Base-by-base conservation (phyloP, 2,888 invertebrate genomes). In the Periphyllus acericola region DNA sequence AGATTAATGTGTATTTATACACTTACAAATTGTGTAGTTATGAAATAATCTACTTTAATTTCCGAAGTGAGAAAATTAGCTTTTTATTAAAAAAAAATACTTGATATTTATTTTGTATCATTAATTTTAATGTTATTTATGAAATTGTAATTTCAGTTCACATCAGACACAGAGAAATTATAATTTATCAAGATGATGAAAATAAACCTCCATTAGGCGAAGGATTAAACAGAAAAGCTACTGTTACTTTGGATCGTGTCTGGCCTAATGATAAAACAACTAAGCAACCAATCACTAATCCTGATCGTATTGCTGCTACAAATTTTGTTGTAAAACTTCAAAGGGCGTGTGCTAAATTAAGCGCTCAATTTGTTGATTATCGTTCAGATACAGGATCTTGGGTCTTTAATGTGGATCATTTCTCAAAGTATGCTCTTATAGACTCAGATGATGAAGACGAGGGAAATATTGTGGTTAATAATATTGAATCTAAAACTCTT, bases 361-460 rank as follows among this genome's bases (percentile, higher is more conserved):
- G 95, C 89, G 97, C 98, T 0, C 94, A 95, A 85, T 99, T 99
- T 92, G 94, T 98, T 9, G 99, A 99, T 91, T 99, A 98, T 92
- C 94, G 98, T 0, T 97, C 98, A 0, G 96, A 97, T 91, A 98
- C 97, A 3, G 99, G 99, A 40, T 97, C 98, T 86, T 99, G 99
- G 99, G 98, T 98, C 83, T 99, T 99, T 92, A 94, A 96, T 95
- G 96, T 97, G 78, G 96, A 97, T 88, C 98, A 98, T 92, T 98
- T 98, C 92, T 98, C 98, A 29, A 98, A 98, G 91, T 99, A 98
- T 91, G 97, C 97, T 0, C 92, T 97, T 40, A 25, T 89, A 4
- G 95, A 94, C 19, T 98, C 98, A 90, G 96, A 96, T 0, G 97
- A 97, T 89, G 98, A 98, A 89, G 97, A 97, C 6, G 95, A 95